Conservation (phyloP, 2,113 vertebrate species). For the Dasyurus viverrinus region DNA sequence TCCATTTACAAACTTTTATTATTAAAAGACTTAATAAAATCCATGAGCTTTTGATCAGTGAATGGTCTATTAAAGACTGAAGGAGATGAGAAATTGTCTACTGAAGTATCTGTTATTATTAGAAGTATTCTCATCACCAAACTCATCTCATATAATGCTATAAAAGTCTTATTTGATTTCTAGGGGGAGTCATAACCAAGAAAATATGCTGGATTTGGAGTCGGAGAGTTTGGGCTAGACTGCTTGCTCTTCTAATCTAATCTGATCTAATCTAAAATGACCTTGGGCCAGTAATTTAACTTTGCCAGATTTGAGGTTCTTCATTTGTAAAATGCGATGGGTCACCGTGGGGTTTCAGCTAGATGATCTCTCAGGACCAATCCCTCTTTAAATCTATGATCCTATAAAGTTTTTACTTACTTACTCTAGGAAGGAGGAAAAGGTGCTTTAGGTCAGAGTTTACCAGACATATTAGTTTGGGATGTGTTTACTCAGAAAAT, state of each 20-base stretch:
- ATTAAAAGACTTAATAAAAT: slow-evolving; percentile 31
- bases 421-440: background rate
- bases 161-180: background rate
- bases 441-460: background rate
- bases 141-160: slow-evolving; percentile 11
- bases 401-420: too few relatives aligned
- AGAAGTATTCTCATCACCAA: background rate
- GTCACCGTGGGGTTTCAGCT: too few relatives aligned
- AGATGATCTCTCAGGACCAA: too few relatives aligned
- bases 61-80: slow-evolving; percentile 34
- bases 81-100: slow-evolving; percentile 23
- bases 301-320: too few relatives aligned
- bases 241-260: background rate
- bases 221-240: too few relatives aligned
- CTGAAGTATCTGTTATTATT: slow-evolving; percentile 15
- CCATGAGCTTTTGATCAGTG: slow-evolving; percentile 18
- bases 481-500: slow-evolving; percentile 20
- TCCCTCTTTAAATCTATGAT: too few relatives aligned
- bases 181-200: too few relatives aligned
- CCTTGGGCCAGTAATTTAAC: background rate
- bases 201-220: too few relatives aligned
- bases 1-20: slow-evolving; percentile 13
- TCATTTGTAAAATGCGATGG: too few relatives aligned
- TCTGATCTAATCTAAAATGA: background rate
- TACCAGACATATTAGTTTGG: background rate